These are phyloP conservation scores for Cardiocondyla obscurior DNA, from an alignment of 1,140 invertebrate species.

Conservation along the genomic window DNA sequence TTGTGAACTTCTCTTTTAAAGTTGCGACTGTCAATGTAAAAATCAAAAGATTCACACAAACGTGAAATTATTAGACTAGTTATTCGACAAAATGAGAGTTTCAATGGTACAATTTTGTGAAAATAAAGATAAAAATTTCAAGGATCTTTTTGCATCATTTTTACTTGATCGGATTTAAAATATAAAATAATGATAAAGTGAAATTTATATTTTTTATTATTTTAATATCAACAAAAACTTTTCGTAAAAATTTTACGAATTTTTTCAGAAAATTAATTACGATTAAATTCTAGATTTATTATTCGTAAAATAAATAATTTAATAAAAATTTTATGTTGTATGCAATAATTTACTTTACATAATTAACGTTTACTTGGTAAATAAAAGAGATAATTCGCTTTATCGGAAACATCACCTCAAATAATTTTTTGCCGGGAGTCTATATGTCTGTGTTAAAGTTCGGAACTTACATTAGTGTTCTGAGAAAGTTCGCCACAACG, in stretches of 20 bases:
- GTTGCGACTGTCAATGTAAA: no score
- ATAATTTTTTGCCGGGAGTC: neutral
- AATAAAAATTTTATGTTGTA: neutral
- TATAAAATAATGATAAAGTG: no score
- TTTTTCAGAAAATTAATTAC: neutral
- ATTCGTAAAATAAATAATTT: neutral
- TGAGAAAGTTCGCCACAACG: neutral
- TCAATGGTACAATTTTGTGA: no score
- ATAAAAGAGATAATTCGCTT: neutral
- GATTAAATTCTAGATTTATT: neutral
- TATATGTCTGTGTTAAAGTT: slow-evolving; percentile 1
- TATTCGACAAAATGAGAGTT: no score
- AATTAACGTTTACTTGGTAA: neutral
- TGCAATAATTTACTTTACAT: neutral
- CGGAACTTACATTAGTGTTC: neutral
- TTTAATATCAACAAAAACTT: neutral
- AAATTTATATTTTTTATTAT: no score
- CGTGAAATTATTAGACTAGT: no score
- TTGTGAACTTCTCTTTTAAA: no score
- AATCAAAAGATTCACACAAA: no score
- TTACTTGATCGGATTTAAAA: no score
- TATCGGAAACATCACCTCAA: neutral
- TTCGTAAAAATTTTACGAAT: neutral
- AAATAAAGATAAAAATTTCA: no score
- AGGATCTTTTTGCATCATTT: no score